Evolutionary conservation across 1,140 invertebrate genomes (phyloP).

Genomic region (Patella vulgata): DNA sequence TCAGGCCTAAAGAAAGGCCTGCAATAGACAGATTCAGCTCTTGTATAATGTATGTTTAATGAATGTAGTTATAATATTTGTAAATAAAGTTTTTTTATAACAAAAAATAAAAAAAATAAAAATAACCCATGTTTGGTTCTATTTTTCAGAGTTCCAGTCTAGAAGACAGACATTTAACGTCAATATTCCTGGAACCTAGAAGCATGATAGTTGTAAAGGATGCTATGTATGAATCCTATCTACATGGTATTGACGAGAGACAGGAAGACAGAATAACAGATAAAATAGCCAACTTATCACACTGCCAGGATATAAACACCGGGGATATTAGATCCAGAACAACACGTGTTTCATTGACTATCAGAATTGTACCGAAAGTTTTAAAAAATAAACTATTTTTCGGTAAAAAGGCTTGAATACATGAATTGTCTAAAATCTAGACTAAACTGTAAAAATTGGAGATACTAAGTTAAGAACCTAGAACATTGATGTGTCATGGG

Average conservation of each 20-base stretch:
- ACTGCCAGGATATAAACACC: conserved; percentile 34
- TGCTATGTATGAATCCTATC: conserved; percentile 83
- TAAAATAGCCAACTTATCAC: conserved; percentile 75
- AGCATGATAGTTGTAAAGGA: conserved; percentile 89
- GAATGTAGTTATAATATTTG: too few species aligned
- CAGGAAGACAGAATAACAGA: conserved; percentile 77
- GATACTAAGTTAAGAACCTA: too few species aligned
- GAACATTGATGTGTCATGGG: too few species aligned
- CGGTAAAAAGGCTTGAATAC: too few species aligned
- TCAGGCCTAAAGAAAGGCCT: too few species aligned
- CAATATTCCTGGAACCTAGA: conserved; percentile 83
- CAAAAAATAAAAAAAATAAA: too few species aligned
- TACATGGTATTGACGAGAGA: conserved; percentile 89
- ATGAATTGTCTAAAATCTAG: too few species aligned
- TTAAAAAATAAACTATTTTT: conserved; percentile 73
- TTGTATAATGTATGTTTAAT: too few species aligned
- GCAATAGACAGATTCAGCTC: too few species aligned
- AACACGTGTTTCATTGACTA: conserved; percentile 90
- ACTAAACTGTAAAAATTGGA: too few species aligned
- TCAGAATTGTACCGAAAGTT: conserved; percentile 92
- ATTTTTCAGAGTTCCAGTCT: conserved; percentile 37
- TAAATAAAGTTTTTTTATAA: too few species aligned
- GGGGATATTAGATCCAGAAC: conserved; percentile 71
- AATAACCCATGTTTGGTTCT: too few species aligned
- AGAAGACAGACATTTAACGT: conserved; percentile 66